Conservation (phyloP, 2,113 vertebrate species). For the Amia ocellicauda region DNA sequence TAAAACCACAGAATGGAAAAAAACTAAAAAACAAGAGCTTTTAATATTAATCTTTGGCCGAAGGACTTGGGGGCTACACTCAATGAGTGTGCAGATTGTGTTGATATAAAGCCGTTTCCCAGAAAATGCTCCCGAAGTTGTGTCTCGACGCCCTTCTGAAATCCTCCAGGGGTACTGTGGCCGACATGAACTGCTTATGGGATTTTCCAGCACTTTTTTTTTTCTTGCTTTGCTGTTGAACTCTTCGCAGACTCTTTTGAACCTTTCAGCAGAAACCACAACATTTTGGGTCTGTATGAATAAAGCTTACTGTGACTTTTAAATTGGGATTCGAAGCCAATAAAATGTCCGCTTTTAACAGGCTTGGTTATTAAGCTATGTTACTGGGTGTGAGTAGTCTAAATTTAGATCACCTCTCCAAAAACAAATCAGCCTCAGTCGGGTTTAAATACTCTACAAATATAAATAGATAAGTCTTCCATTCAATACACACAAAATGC, state of each 20-base stretch:
- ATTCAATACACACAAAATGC: too few species aligned
- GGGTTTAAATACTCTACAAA: not conserved
- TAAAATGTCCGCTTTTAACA: conserved; percentile 2
- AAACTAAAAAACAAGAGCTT: conserved; percentile 19
- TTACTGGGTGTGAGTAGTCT: not conserved
- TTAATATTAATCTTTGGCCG: conserved; percentile 24
- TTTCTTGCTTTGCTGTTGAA: not conserved
- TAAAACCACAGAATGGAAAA: conserved; percentile 27
- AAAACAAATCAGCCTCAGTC: conserved; percentile 4
- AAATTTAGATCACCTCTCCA: not conserved
- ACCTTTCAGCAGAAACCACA: not conserved
- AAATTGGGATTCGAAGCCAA: not conserved
- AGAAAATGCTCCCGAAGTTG: not conserved
- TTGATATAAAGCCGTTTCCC: conserved; percentile 2
- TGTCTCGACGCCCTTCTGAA: not conserved
- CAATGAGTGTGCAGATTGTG: conserved; percentile 1
- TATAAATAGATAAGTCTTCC: too few species aligned
- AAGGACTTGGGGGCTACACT: not conserved
- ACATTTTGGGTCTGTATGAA: not conserved
- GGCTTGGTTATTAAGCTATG: not conserved
- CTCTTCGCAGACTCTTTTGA: not conserved
- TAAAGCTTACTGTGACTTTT: conserved; percentile 4
- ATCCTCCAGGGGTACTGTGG: not conserved
- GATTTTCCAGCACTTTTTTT: not conserved
- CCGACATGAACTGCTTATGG: not conserved